Percentiles rank a stretch among this genome's conserved stretches.
Evolutionary conservation across 2,797 vertebrate genomes (phyloP).

Genomic region (Tenualosa thibaudeaui): DNA sequence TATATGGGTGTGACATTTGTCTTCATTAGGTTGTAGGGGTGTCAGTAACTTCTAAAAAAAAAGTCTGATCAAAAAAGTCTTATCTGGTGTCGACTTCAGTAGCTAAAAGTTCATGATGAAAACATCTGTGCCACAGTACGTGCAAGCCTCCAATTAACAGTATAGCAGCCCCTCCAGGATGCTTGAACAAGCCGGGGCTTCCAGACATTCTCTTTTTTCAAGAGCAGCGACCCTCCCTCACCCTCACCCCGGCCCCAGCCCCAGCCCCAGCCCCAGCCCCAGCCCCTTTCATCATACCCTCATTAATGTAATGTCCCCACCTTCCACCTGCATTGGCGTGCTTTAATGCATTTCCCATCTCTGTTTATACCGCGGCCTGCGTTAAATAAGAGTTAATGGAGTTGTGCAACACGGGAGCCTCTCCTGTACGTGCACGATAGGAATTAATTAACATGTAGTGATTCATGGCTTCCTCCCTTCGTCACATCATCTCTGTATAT

Average conservation of each 20-base stretch:
- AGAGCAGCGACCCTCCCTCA: neutral
- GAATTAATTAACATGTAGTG: slow-evolving; percentile 11
- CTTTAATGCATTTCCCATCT: slow-evolving; percentile 15
- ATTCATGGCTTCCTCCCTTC: neutral
- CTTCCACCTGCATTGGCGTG: neutral
- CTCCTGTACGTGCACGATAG: neutral
- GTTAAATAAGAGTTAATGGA: slow-evolving; percentile 20
- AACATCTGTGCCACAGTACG: neutral
- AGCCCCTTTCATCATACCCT: neutral
- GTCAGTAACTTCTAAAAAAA: neutral
- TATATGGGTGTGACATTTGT: neutral
- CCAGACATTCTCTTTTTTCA: neutral
- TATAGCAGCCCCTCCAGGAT: neutral
- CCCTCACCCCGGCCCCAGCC: too few species aligned
- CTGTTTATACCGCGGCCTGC: neutral
- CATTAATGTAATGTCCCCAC: slow-evolving; percentile 19
- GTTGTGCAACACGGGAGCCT: neutral
- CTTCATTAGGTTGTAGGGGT: neutral
- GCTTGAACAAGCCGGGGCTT: neutral
- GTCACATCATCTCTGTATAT: slow-evolving; percentile 1
- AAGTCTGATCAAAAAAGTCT: neutral
- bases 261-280: too few species aligned
- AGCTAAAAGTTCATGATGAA: neutral
- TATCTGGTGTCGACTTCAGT: neutral
- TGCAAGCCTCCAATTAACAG: neutral